Conservation (phyloP, 2,888 invertebrate genomes). For the Lithophane leautieri region DNA sequence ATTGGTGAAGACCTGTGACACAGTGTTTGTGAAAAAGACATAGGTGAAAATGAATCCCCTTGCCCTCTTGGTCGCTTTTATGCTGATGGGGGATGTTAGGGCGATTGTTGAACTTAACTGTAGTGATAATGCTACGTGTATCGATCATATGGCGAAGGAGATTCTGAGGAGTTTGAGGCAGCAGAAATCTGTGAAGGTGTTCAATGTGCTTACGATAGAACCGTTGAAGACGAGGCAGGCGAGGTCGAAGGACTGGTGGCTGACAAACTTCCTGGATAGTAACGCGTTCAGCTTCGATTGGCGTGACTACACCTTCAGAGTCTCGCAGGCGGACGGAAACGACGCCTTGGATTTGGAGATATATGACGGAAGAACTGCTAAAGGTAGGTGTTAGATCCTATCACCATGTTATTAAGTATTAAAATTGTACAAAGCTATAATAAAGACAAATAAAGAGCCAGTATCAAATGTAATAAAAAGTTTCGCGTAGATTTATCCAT, state of each 20-base stretch:
- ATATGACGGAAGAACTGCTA: slow-evolving; percentile 85
- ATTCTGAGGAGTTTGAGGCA: slow-evolving; percentile 88
- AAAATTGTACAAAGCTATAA: neutral
- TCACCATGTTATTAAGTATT: neutral
- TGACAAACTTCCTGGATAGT: slow-evolving; percentile 86
- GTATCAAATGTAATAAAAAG: slow-evolving; percentile 3
- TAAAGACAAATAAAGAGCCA: neutral
- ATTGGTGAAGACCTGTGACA: slow-evolving; percentile 75
- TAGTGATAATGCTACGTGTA: slow-evolving; percentile 91
- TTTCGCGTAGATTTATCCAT: neutral
- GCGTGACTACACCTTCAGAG: slow-evolving; percentile 88
- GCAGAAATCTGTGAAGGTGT: slow-evolving; percentile 88
- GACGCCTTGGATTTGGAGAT: slow-evolving; percentile 88
- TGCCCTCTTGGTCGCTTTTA: slow-evolving; percentile 79
- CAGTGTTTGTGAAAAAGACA: slow-evolving; percentile 78
- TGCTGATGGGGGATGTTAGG: slow-evolving; percentile 78
- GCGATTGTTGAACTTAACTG: slow-evolving; percentile 87
- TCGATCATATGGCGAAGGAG: slow-evolving; percentile 87
- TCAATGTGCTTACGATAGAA: slow-evolving; percentile 90
- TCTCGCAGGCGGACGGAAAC: slow-evolving; percentile 86
- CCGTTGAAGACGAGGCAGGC: slow-evolving; percentile 84
- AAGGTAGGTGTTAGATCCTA: slow-evolving; percentile 75
- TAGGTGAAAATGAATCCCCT: slow-evolving; percentile 86
- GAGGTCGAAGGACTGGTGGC: slow-evolving; percentile 80
- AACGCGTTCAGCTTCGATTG: slow-evolving; percentile 90